Percentiles rank a stretch among this genome's conserved stretches.
Evolutionary conservation across 2,113 vertebrate species (phyloP).

Genomic region (Tragelaphus scriptus): DNA sequence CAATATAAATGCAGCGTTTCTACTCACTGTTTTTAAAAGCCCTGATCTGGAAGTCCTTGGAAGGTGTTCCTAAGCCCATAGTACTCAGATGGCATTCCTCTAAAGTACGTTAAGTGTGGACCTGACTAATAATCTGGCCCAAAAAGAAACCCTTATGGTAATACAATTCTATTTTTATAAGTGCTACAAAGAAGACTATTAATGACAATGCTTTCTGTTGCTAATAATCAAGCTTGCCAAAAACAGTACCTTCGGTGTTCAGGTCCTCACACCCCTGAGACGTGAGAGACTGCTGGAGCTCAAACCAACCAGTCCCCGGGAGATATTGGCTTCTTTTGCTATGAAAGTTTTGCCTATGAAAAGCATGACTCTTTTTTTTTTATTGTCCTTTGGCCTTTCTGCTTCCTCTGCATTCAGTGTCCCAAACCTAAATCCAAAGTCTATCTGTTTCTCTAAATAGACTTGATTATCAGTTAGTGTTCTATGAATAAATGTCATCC

Average conservation of each 20-base stretch:
- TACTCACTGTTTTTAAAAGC: background rate
- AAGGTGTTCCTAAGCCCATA: background rate
- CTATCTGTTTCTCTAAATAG: background rate
- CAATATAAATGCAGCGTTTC: background rate
- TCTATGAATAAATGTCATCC: background rate
- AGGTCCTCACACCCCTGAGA: background rate
- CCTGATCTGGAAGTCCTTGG: background rate
- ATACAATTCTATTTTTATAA: background rate
- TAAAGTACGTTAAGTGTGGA: background rate
- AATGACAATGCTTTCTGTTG: conserved; percentile 4
- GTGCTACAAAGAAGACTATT: background rate
- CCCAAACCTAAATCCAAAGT: background rate
- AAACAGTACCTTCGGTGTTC: background rate
- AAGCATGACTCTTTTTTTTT: background rate
- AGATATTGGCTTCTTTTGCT: background rate
- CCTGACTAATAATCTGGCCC: background rate
- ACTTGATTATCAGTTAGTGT: background rate
- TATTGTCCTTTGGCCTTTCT: background rate
- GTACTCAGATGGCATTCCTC: background rate
- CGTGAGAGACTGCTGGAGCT: background rate
- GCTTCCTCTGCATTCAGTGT: background rate
- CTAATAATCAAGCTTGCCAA: background rate
- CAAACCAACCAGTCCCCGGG: background rate
- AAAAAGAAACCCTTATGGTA: background rate
- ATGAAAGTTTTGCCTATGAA: background rate